Base-by-base conservation (phyloP, 2,888 invertebrate genomes). In the Apeira syringaria region DNA sequence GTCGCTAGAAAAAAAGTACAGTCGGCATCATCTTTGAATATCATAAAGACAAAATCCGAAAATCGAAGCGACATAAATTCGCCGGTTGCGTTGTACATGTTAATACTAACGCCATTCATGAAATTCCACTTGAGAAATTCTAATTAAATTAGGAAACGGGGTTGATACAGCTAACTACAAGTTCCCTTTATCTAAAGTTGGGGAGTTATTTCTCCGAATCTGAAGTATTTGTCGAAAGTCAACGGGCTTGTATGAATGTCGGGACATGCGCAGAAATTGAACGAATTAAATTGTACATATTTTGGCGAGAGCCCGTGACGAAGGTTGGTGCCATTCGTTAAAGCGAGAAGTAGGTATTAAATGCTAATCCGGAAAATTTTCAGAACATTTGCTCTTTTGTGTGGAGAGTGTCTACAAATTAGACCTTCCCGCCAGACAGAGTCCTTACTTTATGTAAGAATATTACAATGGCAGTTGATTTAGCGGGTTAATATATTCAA, bases 51-150 rank as follows among this genome's bases (percentile, higher is more conserved):
- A 47, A 67, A 70, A 56, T 69, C 65, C 34, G 50, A 51, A 15
- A 15, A 15, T 56, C 59, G 64, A 56, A 61, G 53, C 61, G 56
- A 53, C 51, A 52, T 47, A 53, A 63, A 63, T 69, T 58, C 27
- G 59, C 59, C 59, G 54, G 63, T 57, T 59, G 54, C 50, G 64
- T 59, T 15, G 15, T 15, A 15, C 3, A 15, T 15, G 4, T 70
- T 66, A 72, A 76, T 76, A 73, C 74, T 69, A 75, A 74, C 74
- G 76, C 79, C 74, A 80, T 78, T 78, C 68, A 58, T 62, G 68
- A 71, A 79, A 84, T 82, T 79, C 71, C 77, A 64, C 66, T 70
- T 61, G 62, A 68, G 73, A 80, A 76, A 79, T 80, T 78, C 74
- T 78, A 81, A 83, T 83, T 83, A 75, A 80, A 81, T 81, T 73